These are phyloP conservation scores for Telenomus remus DNA, from an alignment of 1,140 invertebrate species.

Conservation along the genomic window DNA sequence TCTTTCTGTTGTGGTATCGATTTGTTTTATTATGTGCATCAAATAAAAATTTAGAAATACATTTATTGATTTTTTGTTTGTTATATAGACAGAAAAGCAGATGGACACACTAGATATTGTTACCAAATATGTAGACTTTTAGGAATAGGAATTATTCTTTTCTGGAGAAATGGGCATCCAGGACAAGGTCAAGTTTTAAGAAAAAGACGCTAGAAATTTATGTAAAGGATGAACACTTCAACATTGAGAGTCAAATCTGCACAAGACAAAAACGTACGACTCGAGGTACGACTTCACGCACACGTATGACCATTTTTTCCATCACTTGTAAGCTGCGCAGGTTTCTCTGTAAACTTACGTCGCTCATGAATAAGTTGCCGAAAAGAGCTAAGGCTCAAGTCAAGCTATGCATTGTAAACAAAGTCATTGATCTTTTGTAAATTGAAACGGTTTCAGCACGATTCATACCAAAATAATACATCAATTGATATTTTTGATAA, in stretches of 20 bases:
- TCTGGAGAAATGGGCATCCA: slow-evolving; percentile 32
- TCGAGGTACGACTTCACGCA: slow-evolving; percentile 37
- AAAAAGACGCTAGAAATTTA: slow-evolving; percentile 13
- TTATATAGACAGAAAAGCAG: slow-evolving; percentile 2
- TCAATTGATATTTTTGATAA: no score
- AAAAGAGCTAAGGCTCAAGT: slow-evolving; percentile 67
- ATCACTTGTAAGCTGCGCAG: slow-evolving; percentile 65
- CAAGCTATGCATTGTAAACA: slow-evolving; percentile 72
- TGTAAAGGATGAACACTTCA: slow-evolving; percentile 8
- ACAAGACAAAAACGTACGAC: background rate
- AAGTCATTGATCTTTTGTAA: slow-evolving; percentile 71
- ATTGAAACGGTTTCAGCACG: no score
- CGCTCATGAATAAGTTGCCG: slow-evolving; percentile 67
- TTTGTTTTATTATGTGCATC: slow-evolving; percentile 11
- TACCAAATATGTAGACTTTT: slow-evolving; percentile 24
- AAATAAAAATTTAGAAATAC: no score
- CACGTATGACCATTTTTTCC: slow-evolving; percentile 69
- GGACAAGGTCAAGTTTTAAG: slow-evolving; percentile 35
- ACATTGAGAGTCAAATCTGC: no score
- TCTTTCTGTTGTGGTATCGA: slow-evolving; percentile 2
- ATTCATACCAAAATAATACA: background rate
- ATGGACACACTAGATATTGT: slow-evolving; percentile 18
- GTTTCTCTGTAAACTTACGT: slow-evolving; percentile 69
- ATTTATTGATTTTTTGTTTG: no score
- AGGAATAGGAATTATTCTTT: slow-evolving; percentile 20